phyloP scores from a whole-genome alignment of 2,797 vertebrate species.

The Tinamus major region DNA sequence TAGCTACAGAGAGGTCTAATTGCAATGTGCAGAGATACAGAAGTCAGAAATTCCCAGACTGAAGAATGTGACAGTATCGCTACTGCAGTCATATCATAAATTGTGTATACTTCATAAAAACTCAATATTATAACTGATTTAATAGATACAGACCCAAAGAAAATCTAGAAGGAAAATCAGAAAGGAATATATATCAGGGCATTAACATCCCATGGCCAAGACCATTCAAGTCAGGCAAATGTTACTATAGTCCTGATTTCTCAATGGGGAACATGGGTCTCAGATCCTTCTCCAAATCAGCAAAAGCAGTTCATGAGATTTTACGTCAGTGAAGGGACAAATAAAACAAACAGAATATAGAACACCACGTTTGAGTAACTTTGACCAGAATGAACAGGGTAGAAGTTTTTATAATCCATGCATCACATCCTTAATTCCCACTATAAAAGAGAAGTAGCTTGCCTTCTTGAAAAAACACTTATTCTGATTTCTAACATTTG shows the following conservation, averaged over 20 bases:
- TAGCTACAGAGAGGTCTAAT: constrained; percentile 56
- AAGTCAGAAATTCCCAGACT: neutral
- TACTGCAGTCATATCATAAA: neutral
- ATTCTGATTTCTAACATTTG: neutral
- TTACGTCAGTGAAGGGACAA: neutral
- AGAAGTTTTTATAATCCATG: neutral
- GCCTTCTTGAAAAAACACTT: neutral
- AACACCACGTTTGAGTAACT: neutral
- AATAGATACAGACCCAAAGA: neutral
- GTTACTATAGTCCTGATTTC: neutral
- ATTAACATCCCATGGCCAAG: neutral
- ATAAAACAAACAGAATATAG: neutral
- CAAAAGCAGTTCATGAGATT: neutral
- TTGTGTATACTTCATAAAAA: neutral
- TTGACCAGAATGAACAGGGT: neutral
- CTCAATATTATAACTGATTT: neutral
- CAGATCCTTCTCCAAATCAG: neutral
- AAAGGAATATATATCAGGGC: neutral
- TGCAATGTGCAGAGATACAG: constrained; percentile 16
- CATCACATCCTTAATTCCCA: neutral
- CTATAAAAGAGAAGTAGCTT: neutral
- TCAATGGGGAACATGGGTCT: neutral
- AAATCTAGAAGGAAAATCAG: neutral
- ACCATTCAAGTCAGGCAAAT: neutral
- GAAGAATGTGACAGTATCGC: neutral